phyloP scores from a whole-genome alignment of 2,888 invertebrate species.

The Proisotoma minuta region DNA sequence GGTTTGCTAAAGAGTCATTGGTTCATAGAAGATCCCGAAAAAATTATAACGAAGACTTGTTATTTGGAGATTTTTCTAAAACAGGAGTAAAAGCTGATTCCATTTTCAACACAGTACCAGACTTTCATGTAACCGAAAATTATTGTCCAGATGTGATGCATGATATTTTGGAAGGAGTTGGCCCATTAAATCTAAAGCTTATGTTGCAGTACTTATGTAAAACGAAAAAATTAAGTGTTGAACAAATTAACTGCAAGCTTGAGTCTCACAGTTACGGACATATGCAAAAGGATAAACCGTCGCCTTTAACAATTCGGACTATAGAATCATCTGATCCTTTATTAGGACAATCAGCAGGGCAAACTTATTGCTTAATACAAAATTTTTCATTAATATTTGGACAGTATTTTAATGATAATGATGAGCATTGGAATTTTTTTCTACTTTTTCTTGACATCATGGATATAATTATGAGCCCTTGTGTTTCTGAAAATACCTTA shows the following conservation, averaged over 20 bases:
- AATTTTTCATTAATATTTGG: constrained; percentile 14
- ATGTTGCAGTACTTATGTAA: neutral
- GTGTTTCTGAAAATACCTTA: neutral
- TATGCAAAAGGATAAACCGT: neutral
- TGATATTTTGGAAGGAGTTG: constrained; percentile 15
- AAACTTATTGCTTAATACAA: constrained; percentile 14
- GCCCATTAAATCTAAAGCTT: constrained; percentile 8
- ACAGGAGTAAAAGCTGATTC: constrained; percentile 10
- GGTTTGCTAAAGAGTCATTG: neutral
- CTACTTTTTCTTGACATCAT: constrained; percentile 12
- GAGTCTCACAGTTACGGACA: constrained; percentile 2
- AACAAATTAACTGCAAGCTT: constrained; percentile 2
- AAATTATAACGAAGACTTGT: neutral
- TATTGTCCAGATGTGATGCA: constrained; percentile 16
- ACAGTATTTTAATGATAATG: neutral
- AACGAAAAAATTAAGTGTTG: neutral
- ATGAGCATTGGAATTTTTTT: constrained; percentile 15
- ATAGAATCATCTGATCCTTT: neutral
- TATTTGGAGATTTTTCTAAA: neutral
- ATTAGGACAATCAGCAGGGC: constrained; percentile 12
- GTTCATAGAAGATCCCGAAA: neutral
- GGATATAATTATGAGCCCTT: constrained; percentile 4
- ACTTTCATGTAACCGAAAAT: constrained; percentile 16
- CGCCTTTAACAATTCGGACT: neutral
- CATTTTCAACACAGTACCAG: constrained; percentile 4